Conservation (phyloP, 2,888 invertebrate genomes). For the Rugalucina vietnamica region DNA sequence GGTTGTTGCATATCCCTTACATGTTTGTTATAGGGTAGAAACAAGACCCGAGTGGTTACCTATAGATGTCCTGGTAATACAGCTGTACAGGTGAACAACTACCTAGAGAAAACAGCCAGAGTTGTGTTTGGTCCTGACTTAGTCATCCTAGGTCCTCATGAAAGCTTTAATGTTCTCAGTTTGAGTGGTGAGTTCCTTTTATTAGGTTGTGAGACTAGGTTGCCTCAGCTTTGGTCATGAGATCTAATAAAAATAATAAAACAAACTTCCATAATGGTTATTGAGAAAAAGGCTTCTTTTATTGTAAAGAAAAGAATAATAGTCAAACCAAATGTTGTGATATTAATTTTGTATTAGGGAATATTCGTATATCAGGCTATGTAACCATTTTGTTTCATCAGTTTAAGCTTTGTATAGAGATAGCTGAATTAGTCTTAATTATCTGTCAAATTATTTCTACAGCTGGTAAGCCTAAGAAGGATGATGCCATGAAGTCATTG, state of each 20-base stretch:
- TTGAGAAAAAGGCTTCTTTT: not conserved
- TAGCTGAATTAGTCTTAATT: too few species aligned
- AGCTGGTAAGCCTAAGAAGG: slow-evolving; percentile 82
- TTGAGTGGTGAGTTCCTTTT: slow-evolving; percentile 79
- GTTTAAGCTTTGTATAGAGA: too few species aligned
- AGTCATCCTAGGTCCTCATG: slow-evolving; percentile 80
- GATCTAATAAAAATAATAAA: too few species aligned
- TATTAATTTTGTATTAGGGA: too few species aligned
- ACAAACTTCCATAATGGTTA: too few species aligned
- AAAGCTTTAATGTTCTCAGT: slow-evolving; percentile 80
- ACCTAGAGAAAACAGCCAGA: slow-evolving; percentile 78
- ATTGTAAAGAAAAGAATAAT: not conserved
- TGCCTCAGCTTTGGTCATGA: too few species aligned
- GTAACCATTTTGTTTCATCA: too few species aligned
- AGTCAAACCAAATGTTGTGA: too few species aligned
- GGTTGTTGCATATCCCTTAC: too few species aligned
- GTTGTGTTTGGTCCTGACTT: slow-evolving; percentile 82
- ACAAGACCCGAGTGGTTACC: slow-evolving; percentile 75
- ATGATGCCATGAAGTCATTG: slow-evolving; percentile 77
- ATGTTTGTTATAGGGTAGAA: slow-evolving; percentile 71
- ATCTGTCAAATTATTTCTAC: slow-evolving; percentile 5
- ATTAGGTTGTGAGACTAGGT: too few species aligned
- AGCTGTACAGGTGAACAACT: slow-evolving; percentile 81
- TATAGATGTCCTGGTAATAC: slow-evolving; percentile 81
- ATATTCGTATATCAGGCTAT: too few species aligned